These are phyloP conservation scores for Corythornis vintsioides DNA, from an alignment of 2,113 vertebrate species.

Conservation along the genomic window DNA sequence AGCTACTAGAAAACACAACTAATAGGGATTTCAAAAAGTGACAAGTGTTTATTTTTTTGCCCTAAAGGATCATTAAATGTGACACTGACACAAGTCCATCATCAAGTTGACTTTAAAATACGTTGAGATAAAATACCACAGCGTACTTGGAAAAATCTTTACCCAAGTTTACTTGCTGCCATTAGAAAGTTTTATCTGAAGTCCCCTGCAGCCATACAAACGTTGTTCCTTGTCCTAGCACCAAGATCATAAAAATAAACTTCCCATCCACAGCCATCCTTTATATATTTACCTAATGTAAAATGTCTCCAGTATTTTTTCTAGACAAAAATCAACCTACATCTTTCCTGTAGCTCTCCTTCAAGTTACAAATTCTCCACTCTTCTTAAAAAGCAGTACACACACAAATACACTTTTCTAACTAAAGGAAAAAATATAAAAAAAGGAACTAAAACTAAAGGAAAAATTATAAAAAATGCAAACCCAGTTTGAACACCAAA, in stretches of 20 bases:
- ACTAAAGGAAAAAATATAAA: neutral
- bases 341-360: neutral
- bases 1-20: neutral
- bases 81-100: neutral
- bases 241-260: neutral
- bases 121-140: neutral
- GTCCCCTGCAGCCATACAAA: neutral
- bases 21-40: neutral
- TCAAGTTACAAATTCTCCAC: neutral
- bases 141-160: neutral
- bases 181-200: neutral
- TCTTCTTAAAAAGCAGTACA: neutral
- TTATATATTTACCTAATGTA: neutral
- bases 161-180: neutral
- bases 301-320: neutral
- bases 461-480: too few relatives aligned
- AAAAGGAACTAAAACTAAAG: too few relatives aligned
- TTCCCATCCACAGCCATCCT: neutral
- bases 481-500: neutral
- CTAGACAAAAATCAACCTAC: neutral
- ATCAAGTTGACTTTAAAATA: neutral
- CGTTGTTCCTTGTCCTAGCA: neutral
- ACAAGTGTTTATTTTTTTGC: neutral
- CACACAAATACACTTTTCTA: neutral
- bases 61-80: fast-evolving